Evolutionary conservation across 2,113 vertebrate genomes (phyloP).

Genomic region (mouse (Mus musculus)): DNA sequence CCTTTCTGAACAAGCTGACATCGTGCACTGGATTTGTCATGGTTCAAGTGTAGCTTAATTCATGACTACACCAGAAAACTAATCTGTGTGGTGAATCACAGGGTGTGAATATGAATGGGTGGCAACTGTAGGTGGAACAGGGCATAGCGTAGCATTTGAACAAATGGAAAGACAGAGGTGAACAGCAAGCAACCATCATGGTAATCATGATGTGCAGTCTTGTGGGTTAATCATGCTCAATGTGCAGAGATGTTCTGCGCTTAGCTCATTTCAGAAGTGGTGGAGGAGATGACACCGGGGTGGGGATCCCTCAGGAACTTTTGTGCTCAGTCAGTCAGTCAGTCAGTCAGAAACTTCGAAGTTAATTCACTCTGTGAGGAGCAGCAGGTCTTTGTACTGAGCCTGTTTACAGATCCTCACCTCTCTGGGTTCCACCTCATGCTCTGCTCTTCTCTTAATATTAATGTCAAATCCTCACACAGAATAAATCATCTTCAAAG

Average conservation of each 20-base stretch:
- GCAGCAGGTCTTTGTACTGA: conserved; percentile 51
- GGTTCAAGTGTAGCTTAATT: neutral
- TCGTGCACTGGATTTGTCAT: neutral
- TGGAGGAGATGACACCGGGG: neutral
- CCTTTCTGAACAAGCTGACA: neutral
- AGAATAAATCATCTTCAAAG: conserved; percentile 41
- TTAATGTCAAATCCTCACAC: neutral
- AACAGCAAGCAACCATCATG: neutral
- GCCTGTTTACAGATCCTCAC: neutral
- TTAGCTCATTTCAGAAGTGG: neutral
- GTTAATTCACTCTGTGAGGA: conserved; percentile 31
- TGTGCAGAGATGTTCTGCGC: too few relatives aligned
- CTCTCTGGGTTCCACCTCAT: neutral
- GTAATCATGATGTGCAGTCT: neutral
- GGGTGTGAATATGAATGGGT: neutral
- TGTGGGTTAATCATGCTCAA: neutral
- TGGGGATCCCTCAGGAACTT: conserved; percentile 39
- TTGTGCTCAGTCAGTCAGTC: conserved; percentile 61
- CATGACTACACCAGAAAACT: neutral
- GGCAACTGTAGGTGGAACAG: neutral
- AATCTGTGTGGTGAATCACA: neutral
- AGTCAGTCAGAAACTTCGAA: conserved; percentile 70
- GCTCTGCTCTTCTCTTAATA: conserved; percentile 38
- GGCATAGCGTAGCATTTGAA: neutral
- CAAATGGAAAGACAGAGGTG: neutral